Evolutionary conservation across 1,140 invertebrate species (phyloP).

Genomic region (Halyomorpha halys): DNA sequence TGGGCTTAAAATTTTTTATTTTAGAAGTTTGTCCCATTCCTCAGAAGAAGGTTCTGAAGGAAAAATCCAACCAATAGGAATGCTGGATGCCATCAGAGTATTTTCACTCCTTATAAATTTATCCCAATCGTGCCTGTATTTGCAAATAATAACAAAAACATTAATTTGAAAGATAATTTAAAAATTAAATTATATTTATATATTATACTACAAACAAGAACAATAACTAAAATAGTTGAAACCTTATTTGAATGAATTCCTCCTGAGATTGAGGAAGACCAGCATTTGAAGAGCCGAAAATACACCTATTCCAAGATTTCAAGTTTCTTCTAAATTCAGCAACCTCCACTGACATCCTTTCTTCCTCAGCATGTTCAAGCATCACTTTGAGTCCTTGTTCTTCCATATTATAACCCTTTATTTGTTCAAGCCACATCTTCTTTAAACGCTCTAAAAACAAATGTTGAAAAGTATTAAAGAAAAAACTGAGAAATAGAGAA

Average conservation of each 20-base stretch:
- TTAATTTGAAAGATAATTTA: too few species aligned
- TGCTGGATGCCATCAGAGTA: constrained; percentile 19
- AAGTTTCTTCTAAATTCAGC: constrained; percentile 23
- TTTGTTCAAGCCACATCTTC: constrained; percentile 38
- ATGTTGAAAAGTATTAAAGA: constrained; percentile 9
- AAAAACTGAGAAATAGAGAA: too few species aligned
- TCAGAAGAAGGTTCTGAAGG: constrained; percentile 25
- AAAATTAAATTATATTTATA: too few species aligned
- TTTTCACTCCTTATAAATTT: constrained; percentile 21
- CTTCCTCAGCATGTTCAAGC: constrained; percentile 35
- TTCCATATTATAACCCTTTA: constrained; percentile 41
- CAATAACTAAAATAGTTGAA: neutral
- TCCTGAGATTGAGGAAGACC: constrained; percentile 22
- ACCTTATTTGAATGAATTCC: constrained; percentile 29
- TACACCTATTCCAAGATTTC: constrained; percentile 26
- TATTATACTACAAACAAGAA: too few species aligned
- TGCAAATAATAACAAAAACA: constrained; percentile 7
- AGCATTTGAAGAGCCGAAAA: constrained; percentile 27
- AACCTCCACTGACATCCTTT: constrained; percentile 29
- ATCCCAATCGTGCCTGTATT: constrained; percentile 27
- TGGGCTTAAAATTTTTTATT: too few species aligned
- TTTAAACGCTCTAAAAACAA: constrained; percentile 37
- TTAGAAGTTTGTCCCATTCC: constrained; percentile 23
- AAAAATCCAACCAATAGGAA: constrained; percentile 31
- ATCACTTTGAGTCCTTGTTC: constrained; percentile 41